These are phyloP conservation scores for Heliconius charithonia DNA, from an alignment of 2,888 invertebrate genomes.

Conservation along the genomic window DNA sequence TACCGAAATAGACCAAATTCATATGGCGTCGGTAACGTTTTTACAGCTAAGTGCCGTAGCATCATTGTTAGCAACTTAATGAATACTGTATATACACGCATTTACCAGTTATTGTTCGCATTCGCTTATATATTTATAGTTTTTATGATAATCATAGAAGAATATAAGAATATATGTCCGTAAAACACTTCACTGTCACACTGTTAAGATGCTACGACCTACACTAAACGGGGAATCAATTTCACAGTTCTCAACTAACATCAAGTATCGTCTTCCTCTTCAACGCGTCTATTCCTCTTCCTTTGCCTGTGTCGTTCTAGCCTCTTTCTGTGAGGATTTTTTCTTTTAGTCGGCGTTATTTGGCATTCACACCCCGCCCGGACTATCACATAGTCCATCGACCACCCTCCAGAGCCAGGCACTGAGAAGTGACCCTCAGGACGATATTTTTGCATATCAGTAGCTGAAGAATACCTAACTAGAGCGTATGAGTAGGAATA, in stretches of 20 bases:
- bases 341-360: constrained; percentile 85
- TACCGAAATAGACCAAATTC: constrained; percentile 61
- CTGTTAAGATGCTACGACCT: constrained; percentile 43
- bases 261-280: constrained; percentile 75
- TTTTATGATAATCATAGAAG: not conserved
- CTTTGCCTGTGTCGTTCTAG: constrained; percentile 67
- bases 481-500: constrained; percentile 93
- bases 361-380: constrained; percentile 94
- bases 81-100: constrained; percentile 25
- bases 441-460: constrained; percentile 67
- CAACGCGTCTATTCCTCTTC: constrained; percentile 66
- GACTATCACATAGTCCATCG: constrained; percentile 92
- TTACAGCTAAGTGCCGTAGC: constrained; percentile 41
- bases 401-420: constrained; percentile 86
- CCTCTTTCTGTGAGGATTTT: constrained; percentile 61
- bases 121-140: not conserved
- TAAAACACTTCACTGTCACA: constrained; percentile 25
- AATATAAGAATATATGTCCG: not conserved
- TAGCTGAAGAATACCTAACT: constrained; percentile 85
- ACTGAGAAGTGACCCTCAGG: constrained; percentile 76
- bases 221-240: constrained; percentile 62
- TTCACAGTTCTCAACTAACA: constrained; percentile 67
- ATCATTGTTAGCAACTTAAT: constrained; percentile 27
- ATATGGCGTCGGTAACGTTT: constrained; percentile 59
- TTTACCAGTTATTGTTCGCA: not conserved